A percentile compares a stretch with the other conserved stretches of the same genome.
Evolutionary conservation across 2,113 vertebrate genomes (phyloP).

Genomic region (Oriolus oriolus): DNA sequence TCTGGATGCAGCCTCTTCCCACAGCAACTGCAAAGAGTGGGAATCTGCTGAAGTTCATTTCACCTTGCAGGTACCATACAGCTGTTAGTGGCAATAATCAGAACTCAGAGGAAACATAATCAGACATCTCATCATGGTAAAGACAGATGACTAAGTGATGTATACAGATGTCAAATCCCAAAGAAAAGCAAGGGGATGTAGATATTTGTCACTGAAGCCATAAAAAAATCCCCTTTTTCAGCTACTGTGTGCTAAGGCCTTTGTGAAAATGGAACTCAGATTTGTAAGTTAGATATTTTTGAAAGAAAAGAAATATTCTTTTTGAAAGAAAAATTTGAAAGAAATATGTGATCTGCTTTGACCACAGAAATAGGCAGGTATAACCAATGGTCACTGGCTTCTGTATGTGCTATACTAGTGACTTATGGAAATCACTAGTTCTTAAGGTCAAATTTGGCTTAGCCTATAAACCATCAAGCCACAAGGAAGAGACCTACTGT

Average conservation of each 20-base stretch:
- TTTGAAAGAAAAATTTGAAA: not conserved
- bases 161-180: not conserved
- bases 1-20: not conserved
- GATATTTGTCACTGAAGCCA: not conserved
- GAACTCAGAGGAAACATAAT: not conserved
- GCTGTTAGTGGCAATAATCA: not conserved
- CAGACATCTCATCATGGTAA: not conserved
- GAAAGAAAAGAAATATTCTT: not conserved
- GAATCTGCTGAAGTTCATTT: not conserved
- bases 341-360: not conserved
- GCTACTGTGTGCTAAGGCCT: not conserved
- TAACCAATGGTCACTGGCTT: not conserved
- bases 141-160: not conserved
- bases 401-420: not conserved
- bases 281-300: not conserved
- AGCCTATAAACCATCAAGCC: not conserved
- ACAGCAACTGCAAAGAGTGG: not conserved
- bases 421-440: not conserved
- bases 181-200: not conserved
- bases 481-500: not conserved
- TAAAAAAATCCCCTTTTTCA: not conserved
- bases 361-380: not conserved
- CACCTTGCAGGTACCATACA: not conserved
- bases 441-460: not conserved
- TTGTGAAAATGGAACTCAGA: not conserved